phyloP scores from a whole-genome alignment of 2,113 vertebrate species.

The Caranx ignobilis region DNA sequence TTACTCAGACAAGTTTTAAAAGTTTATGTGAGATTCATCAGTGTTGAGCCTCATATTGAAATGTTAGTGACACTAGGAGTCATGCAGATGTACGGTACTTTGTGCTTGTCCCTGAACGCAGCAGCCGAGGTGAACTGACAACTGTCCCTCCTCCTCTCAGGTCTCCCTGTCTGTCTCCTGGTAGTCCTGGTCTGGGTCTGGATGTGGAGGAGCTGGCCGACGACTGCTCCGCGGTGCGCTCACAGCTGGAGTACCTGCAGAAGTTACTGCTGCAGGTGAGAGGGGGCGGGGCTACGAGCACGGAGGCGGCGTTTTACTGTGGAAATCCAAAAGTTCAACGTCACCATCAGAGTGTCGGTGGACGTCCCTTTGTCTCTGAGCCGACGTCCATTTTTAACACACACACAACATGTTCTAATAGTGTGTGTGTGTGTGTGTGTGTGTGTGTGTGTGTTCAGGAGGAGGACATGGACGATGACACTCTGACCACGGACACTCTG shows the following conservation, averaged over 20 bases:
- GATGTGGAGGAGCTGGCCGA: slow-evolving; percentile 93
- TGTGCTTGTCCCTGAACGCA: too few species aligned
- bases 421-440: not conserved
- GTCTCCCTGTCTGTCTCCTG: slow-evolving; percentile 22
- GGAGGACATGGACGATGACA: slow-evolving; percentile 71
- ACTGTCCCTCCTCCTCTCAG: slow-evolving; percentile 21
- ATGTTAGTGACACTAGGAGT: not conserved
- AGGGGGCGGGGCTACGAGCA: not conserved
- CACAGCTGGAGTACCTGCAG: slow-evolving; percentile 90
- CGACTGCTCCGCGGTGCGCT: slow-evolving; percentile 91
- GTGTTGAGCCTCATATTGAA: not conserved
- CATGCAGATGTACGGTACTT: too few species aligned
- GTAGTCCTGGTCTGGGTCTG: slow-evolving; percentile 71
- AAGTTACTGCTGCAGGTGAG: slow-evolving; percentile 91
- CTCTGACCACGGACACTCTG: slow-evolving; percentile 68
- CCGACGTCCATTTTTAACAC: too few species aligned
- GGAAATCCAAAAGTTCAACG: too few species aligned
- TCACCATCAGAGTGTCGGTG: too few species aligned
- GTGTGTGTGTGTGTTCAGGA: slow-evolving; percentile 49
- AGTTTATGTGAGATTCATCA: too few species aligned
- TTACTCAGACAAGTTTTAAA: too few species aligned
- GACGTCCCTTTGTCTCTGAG: not conserved
- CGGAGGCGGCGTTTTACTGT: too few species aligned
- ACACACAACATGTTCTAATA: too few species aligned
- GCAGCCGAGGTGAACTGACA: not conserved